Evolutionary conservation across 2,797 vertebrate species (phyloP).

Genomic region (Pseudocheirus occidentalis): DNA sequence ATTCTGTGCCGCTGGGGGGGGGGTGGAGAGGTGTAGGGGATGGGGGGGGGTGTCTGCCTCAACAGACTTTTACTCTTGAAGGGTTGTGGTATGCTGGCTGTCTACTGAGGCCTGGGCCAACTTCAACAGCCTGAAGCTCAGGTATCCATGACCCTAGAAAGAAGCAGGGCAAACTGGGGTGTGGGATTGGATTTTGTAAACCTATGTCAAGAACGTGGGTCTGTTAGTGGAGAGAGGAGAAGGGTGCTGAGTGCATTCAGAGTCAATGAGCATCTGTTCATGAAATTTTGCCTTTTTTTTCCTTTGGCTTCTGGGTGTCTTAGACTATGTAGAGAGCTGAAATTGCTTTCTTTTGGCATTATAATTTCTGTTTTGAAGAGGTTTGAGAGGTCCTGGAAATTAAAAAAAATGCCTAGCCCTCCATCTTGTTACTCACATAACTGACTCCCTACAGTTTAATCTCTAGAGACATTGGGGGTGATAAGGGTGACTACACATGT

Average conservation of each 20-base stretch:
- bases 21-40: no score
- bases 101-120: background rate
- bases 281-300: background rate
- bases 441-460: background rate
- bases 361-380: background rate
- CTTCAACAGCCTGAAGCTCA: background rate
- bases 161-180: background rate
- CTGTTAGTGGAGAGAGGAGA: background rate
- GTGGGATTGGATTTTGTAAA: background rate
- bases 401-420: background rate
- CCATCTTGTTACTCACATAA: background rate
- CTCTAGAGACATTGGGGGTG: background rate
- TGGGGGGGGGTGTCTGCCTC: background rate
- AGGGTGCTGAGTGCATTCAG: background rate
- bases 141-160: background rate
- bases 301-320: background rate
- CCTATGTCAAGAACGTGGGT: background rate
- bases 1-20: background rate
- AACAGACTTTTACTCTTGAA: background rate
- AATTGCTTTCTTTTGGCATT: background rate
- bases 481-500: background rate
- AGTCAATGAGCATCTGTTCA: background rate
- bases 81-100: background rate
- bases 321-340: background rate
- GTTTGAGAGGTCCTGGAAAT: background rate